Base-by-base conservation (phyloP, 2,113 vertebrate genomes). In the Sapayoa aenigma region DNA sequence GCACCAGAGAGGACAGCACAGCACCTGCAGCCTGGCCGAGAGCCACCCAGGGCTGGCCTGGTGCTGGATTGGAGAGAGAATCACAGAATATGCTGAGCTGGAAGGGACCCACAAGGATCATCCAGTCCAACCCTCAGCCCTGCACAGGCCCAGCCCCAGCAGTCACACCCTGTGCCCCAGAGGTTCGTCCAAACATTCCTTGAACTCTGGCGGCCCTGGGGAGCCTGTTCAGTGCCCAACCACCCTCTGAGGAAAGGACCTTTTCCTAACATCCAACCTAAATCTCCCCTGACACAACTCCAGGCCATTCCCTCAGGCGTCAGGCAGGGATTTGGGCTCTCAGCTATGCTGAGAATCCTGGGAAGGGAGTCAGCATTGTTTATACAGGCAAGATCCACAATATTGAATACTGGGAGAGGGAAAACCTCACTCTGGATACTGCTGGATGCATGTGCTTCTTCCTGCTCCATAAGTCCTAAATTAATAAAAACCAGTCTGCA, bases 371-470 rank as follows among this genome's bases (percentile, higher is more conserved):
- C 56, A 35, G 56, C 42, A 62, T 27, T 79, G 78, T 91, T 69
- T 35, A 15, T 7, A 31, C 7, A 13, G 49, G 13, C 39, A 71
- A 12, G 4, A 73, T 20, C 27, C 25, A 28, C 23, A 44, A 2
- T 4, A 5, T 0, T 22, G 59, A 55, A 24, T 5, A 42, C 2
- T 16, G 55, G 11, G 39, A 86, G 23, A 4, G 21, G 30, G 67
- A 35, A 74, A 82, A 52, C 3, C 11, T 69, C n/a, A 0, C 69
- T 59, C 39, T 39, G 72, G 65, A 42, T 17, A 9, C 11, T 3
- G 19, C 5, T 75, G 84, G 44, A 11, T 56, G 46, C 60, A 12
- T 2, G 14, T 33, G 49, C 41, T 83, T 89, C 69, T 67, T 73
- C 58, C 42, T 71, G 44, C 71, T 68, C 60, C 27, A 2, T 3